Percentiles rank a stretch among this genome's conserved stretches.
Evolutionary conservation across 2,113 vertebrate species (phyloP).

Genomic region (Microcebus lehilahytsara): DNA sequence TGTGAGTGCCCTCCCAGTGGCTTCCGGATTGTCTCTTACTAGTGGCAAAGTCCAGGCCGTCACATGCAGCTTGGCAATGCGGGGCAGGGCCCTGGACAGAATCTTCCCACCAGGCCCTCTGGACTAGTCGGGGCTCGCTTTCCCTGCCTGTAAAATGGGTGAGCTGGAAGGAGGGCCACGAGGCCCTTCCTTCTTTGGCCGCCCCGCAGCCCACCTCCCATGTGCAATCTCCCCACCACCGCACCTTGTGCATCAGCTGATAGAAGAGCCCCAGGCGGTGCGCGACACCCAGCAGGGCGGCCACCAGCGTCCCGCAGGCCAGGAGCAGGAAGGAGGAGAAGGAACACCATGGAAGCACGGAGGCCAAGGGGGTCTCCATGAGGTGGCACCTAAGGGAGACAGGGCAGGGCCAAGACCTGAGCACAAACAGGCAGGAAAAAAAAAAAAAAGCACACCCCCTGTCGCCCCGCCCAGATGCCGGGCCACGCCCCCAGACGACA

Average conservation of each 20-base stretch:
- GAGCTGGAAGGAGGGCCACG: neutral
- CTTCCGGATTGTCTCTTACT: neutral
- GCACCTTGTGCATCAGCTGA: slow-evolving; percentile 89
- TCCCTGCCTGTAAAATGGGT: neutral
- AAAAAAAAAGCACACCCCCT: neutral
- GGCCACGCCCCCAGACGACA: neutral
- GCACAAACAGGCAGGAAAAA: neutral
- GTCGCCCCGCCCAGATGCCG: fast-evolving
- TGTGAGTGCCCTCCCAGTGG: neutral
- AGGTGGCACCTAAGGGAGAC: neutral
- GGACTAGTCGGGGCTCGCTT: neutral
- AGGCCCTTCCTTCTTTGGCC: neutral
- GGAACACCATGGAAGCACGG: neutral
- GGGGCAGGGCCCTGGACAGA: neutral
- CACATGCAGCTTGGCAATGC: neutral
- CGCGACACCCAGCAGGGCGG: slow-evolving; percentile 76
- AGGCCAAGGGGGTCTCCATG: slow-evolving; percentile 50
- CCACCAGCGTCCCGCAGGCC: neutral
- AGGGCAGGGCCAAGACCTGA: neutral
- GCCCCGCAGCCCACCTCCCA: neutral
- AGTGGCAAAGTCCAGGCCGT: neutral
- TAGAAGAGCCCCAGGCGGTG: slow-evolving; percentile 89
- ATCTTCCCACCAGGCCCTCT: neutral
- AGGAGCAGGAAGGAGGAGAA: slow-evolving; percentile 12
- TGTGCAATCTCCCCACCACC: neutral